A percentile compares a stretch with the other conserved stretches of the same genome.
Evolutionary conservation across 2,113 vertebrate species (phyloP).

Genomic region (Actinemys pallida): DNA sequence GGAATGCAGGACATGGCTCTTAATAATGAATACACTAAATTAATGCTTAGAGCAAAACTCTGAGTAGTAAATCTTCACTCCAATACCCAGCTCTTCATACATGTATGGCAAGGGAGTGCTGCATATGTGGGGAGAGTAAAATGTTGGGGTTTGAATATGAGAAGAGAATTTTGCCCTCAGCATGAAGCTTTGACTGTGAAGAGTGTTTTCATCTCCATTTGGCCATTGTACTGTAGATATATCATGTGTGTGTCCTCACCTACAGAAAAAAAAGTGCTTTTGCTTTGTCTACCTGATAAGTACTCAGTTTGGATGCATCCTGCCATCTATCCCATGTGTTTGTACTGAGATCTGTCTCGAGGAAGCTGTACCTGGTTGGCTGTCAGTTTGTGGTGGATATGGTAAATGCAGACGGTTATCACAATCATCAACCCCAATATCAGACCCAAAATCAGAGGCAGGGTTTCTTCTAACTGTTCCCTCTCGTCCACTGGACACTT

Average conservation of each 20-base stretch:
- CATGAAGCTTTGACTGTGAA: slow-evolving; percentile 52
- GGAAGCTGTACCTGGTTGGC: slow-evolving; percentile 90
- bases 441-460: slow-evolving; percentile 94
- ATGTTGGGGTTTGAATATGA: neutral
- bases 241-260: slow-evolving; percentile 2
- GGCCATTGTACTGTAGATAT: slow-evolving; percentile 43
- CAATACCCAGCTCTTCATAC: neutral
- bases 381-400: slow-evolving; percentile 96
- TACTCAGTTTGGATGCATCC: neutral
- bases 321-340: slow-evolving; percentile 91
- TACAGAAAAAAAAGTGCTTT: slow-evolving; percentile 73
- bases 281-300: slow-evolving; percentile 71
- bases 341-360: slow-evolving; percentile 94
- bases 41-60: neutral
- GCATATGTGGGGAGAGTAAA: neutral
- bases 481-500: slow-evolving; percentile 95
- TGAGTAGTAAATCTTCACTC: neutral
- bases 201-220: slow-evolving; percentile 50
- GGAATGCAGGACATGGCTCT: neutral
- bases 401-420: slow-evolving; percentile 91
- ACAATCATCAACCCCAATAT: slow-evolving; percentile 92
- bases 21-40: neutral
- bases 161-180: neutral
- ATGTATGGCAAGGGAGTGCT: neutral
- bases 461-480: slow-evolving; percentile 93